Evolutionary conservation across 2,888 invertebrate species (phyloP), one percentile per base, ranked within the genome.

Genomic region (Calliphora vomitoria): DNA sequence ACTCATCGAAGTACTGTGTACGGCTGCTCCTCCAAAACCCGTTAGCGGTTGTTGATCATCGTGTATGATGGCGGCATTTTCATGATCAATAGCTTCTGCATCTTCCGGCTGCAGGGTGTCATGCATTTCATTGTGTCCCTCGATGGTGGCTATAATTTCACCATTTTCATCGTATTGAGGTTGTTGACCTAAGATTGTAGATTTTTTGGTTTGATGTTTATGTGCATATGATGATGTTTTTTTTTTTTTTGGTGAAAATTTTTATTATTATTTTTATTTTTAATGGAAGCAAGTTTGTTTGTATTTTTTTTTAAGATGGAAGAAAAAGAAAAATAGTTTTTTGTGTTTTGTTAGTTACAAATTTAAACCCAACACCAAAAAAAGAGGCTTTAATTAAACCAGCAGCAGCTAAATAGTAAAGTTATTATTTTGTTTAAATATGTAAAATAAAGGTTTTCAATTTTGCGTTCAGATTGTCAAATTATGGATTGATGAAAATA

Each of bases 1-100:
- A 85, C 90, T 91, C 92, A 93, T 91, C 84, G 93, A 92, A 41
- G 90, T 89, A 85, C 90, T 90, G 72, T 89, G 88, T 66, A 89
- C 88, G 87, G 90, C 92, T 74, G 90, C 92, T 71, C 90, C 90
- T 44, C 92, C 93, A 81, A 92, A 92, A 85, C 90, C 91, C 13
- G 93, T 92, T 47, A 93, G 88, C 25, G 93, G 93, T 86, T 93
- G 93, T 82, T 93, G 93, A 81, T 93, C 93, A 81, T 93, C 93
- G 44, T 93, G 91, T n/a, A 91, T 89, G 6, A 93, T 90, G n/a
- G 92, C 92, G 18, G 93, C 93, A 87, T 93, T 93, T 86, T 91
- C 91, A 78, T 92, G 90, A 69, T 93, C 93, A 53, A 93, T 93
- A 25, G 92, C 93, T 69, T 93, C 93, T 31, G 92, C 92, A 64